These are phyloP conservation scores for Salvelinus namaycush DNA, from an alignment of 2,113 vertebrate species.

Conservation along the genomic window DNA sequence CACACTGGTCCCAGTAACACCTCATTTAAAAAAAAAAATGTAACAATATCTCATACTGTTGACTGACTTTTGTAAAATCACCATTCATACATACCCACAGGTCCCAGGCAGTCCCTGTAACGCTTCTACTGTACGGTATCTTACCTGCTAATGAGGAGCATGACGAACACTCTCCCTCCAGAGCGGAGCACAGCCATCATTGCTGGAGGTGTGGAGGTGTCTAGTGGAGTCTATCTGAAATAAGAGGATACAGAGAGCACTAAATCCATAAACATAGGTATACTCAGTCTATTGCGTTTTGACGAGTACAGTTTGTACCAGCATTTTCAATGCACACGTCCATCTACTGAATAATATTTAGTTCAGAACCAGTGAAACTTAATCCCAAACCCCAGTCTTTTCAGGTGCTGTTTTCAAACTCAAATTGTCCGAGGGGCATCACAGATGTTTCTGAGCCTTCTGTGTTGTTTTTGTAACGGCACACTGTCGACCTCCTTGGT, in stretches of 20 bases:
- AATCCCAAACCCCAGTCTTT: not conserved
- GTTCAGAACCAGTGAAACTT: not conserved
- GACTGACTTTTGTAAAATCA: not conserved
- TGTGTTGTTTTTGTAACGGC: conserved; percentile 10
- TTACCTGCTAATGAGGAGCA: conserved; percentile 51
- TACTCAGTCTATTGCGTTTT: not conserved
- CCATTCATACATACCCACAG: not conserved
- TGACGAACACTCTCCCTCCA: conserved; percentile 23
- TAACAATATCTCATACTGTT: too few relatives aligned
- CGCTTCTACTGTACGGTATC: not conserved
- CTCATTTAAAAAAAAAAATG: too few relatives aligned
- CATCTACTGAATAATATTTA: not conserved
- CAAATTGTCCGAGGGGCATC: conserved; percentile 5
- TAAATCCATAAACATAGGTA: too few relatives aligned
- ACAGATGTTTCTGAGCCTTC: conserved; percentile 19
- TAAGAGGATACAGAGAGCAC: conserved; percentile 12
- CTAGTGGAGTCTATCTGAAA: conserved; percentile 36
- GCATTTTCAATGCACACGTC: not conserved
- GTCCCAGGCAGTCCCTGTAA: not conserved
- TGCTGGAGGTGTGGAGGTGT: conserved; percentile 17
- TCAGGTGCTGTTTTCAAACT: conserved; percentile 10
- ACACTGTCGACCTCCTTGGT: not conserved
- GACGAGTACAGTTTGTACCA: not conserved
- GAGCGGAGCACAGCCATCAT: conserved; percentile 29
- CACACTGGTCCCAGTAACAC: too few relatives aligned